Base-by-base conservation (phyloP, 2,797 vertebrate species). In the Parauchenoglanis punctatus region DNA sequence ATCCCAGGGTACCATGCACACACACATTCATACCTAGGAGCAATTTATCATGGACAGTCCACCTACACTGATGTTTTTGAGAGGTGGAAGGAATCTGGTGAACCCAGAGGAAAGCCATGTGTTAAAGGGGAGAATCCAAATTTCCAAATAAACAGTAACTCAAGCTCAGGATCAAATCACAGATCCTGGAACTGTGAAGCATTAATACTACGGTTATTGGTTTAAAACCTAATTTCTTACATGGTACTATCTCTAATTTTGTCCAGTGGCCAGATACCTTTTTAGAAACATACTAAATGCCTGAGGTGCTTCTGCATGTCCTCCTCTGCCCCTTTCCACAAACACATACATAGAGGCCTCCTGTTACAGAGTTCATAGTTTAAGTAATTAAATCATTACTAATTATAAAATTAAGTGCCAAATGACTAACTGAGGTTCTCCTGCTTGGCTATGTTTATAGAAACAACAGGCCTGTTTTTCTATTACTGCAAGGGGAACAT, bases 251-350 rank as follows among this genome's bases (percentile, higher is more conserved):
- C 80, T 63, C 58, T 81, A 81, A 81, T 63, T 81, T 46, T 81
- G 80, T 63, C 20, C 40, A 46, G 58, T 46, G 59, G 12, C 40
- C 4, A 1, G 40, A 63, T 61, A 81, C 80, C 56, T 23, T 46
- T 81, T 82, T 82, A 67, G 61, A 65, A 87, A 78, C 73, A 61
- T 46, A 78, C 61, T 67, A 82, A 82, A 82, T 67, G 61, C 81
- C 81, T 67, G 61, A 35, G 63, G n/a, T 83, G 44, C 61, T 67
- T 68, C 72, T 49, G 40, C 40, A 49, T 63, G 35, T 63, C 81
- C 58, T 58, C 12, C 68, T 59, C 54, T 84, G 31, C 13, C 83
- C 83, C 25, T 59, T 73, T 31, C 70, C 56, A n/a, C 70, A 61
- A 75, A 61, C 70, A 49, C 35, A 49, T 67, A 77, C n/a, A 31